These are phyloP conservation scores for Solenopsis fugax DNA, from an alignment of 1,140 invertebrate genomes.

Conservation along the genomic window DNA sequence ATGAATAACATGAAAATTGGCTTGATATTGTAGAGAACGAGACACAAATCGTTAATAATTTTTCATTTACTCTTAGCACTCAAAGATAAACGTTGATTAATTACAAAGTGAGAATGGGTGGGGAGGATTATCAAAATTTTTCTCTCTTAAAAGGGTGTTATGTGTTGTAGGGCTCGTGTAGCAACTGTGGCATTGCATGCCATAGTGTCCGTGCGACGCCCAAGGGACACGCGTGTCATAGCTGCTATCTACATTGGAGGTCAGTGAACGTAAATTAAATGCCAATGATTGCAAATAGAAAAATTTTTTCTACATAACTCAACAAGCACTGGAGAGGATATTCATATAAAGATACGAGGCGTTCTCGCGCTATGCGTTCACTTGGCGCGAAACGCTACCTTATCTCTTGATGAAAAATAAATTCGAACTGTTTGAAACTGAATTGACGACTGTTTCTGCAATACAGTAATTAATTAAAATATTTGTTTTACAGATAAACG, in stretches of 20 bases:
- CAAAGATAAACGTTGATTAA: slow-evolving; percentile 43
- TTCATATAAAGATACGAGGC: slow-evolving; percentile 43
- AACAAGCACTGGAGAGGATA: slow-evolving; percentile 56
- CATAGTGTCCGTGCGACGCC: slow-evolving; percentile 91
- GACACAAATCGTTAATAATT: slow-evolving; percentile 7
- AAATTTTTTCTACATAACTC: slow-evolving; percentile 26
- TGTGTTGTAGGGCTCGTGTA: slow-evolving; percentile 89
- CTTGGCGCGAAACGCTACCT: too few species aligned
- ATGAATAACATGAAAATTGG: neutral
- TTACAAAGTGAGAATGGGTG: slow-evolving; percentile 71
- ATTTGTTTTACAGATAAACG: neutral
- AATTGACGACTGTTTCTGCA: neutral
- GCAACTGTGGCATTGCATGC: slow-evolving; percentile 92
- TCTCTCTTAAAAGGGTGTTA: slow-evolving; percentile 85
- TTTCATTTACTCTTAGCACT: slow-evolving; percentile 38
- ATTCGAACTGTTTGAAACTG: neutral
- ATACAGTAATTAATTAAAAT: neutral
- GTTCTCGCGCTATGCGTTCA: too few species aligned
- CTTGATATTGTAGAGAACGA: neutral
- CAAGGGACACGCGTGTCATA: slow-evolving; percentile 92
- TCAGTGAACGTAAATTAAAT: slow-evolving; percentile 86
- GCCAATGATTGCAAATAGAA: slow-evolving; percentile 47
- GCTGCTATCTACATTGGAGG: slow-evolving; percentile 94
- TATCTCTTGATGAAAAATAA: neutral
- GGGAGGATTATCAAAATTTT: slow-evolving; percentile 71